phyloP scores from a whole-genome alignment of 2,888 invertebrate species.

The Cantharis rustica region DNA sequence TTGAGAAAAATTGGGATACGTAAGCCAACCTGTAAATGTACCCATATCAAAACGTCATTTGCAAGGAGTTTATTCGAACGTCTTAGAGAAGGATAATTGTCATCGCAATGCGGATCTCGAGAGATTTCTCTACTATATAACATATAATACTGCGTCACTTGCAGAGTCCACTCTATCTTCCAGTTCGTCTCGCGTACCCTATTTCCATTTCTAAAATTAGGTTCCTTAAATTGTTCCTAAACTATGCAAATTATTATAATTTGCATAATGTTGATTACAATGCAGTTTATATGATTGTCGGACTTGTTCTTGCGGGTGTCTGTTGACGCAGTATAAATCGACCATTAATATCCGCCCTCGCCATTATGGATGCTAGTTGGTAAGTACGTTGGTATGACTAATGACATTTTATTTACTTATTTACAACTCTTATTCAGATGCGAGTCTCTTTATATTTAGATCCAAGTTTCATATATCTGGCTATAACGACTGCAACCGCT shows the following conservation, averaged over 20 bases:
- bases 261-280: conserved; percentile 54
- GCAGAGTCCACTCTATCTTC: conserved; percentile 47
- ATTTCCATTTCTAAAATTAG: conserved; percentile 48
- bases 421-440: conserved; percentile 42
- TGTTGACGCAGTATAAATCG: conserved; percentile 48
- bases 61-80: background rate
- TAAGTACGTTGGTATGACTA: conserved; percentile 43
- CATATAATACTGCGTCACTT: conserved; percentile 45
- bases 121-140: conserved; percentile 32
- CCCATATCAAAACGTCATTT: conserved; percentile 1
- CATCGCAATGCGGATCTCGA: conserved; percentile 17
- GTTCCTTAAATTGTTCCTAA: conserved; percentile 54
- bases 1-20: background rate
- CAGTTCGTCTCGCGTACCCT: conserved; percentile 32
- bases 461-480: conserved; percentile 43
- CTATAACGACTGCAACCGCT: conserved; percentile 51
- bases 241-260: conserved; percentile 55
- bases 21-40: background rate
- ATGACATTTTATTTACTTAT: conserved; percentile 50
- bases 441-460: conserved; percentile 40
- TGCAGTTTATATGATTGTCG: conserved; percentile 51
- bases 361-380: conserved; percentile 35
- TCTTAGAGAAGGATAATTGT: conserved; percentile 24
- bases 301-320: conserved; percentile 49
- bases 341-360: conserved; percentile 50